A percentile compares a stretch with the other conserved stretches of the same genome.
phyloP scores from a whole-genome alignment of 2,888 invertebrate genomes.

The Lepidocyrtoides sp. region DNA sequence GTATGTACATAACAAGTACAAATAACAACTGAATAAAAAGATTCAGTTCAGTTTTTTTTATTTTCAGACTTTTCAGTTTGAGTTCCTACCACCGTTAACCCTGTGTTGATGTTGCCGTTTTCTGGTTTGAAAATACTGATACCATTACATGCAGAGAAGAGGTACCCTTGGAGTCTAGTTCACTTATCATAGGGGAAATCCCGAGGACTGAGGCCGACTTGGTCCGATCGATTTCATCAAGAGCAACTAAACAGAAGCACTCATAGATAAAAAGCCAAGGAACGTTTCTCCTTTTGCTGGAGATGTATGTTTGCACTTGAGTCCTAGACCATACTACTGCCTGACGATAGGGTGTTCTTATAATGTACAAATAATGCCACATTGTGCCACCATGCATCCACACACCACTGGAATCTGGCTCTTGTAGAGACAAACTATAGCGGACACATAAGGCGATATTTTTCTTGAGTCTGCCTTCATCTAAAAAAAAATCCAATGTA shows the following conservation, averaged over 20 bases:
- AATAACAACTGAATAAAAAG: no score
- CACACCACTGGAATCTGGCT: neutral
- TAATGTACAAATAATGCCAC: neutral
- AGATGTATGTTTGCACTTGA: slow-evolving; percentile 34
- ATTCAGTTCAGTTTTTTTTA: neutral
- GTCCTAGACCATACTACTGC: neutral
- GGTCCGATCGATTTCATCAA: slow-evolving; percentile 74
- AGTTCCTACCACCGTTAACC: no score
- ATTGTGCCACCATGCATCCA: neutral
- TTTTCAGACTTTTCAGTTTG: no score
- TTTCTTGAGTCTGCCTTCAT: slow-evolving; percentile 47
- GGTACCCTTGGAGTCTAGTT: slow-evolving; percentile 38
- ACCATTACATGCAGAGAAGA: slow-evolving; percentile 6
- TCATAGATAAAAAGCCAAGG: slow-evolving; percentile 48
- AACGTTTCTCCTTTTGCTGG: slow-evolving; percentile 41
- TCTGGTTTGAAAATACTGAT: slow-evolving; percentile 5
- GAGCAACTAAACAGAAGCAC: slow-evolving; percentile 57
- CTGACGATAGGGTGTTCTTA: no score
- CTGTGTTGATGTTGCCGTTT: neutral
- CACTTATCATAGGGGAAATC: slow-evolving; percentile 2
- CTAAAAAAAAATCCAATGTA: slow-evolving; percentile 45
- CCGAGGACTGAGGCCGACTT: slow-evolving; percentile 66
- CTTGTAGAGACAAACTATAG: neutral
- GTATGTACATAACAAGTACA: no score
- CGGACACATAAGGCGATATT: slow-evolving; percentile 20